phyloP scores from a whole-genome alignment of 2,113 vertebrate genomes.

The Pungitius pungitius region DNA sequence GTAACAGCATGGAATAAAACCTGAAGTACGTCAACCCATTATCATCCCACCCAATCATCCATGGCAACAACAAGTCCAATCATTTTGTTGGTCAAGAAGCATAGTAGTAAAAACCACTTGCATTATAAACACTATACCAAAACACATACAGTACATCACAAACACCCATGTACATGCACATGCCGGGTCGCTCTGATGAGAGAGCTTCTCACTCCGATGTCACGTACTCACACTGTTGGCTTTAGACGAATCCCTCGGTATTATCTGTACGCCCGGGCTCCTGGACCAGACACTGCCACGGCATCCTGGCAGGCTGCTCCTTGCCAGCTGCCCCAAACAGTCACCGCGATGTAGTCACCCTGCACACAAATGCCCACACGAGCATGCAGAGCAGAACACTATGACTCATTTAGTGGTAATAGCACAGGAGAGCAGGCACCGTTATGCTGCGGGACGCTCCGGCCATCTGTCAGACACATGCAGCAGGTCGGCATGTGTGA shows the following conservation, averaged over 20 bases:
- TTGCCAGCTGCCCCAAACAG: conserved; percentile 56
- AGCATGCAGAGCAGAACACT: conserved; percentile 13
- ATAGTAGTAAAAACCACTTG: conserved; percentile 36
- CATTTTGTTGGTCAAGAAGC: conserved; percentile 2
- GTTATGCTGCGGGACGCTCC: conserved; percentile 24
- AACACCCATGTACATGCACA: conserved; percentile 35
- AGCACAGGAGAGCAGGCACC: conserved; percentile 32
- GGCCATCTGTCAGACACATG: conserved; percentile 54
- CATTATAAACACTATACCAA: conserved; percentile 36
- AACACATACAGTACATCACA: conserved; percentile 42
- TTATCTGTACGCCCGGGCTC: conserved; percentile 34
- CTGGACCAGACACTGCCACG: conserved; percentile 36
- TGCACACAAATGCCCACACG: conserved; percentile 10
- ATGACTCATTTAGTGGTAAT: conserved; percentile 48
- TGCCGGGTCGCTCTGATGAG: conserved; percentile 33
- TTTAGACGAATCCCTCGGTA: conserved; percentile 57
- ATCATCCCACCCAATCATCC: background rate
- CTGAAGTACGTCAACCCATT: background rate
- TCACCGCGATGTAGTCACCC: conserved; percentile 29
- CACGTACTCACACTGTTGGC: conserved; percentile 4
- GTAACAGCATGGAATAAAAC: background rate
- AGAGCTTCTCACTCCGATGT: conserved; percentile 31
- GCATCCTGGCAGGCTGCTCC: conserved; percentile 16
- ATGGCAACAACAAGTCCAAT: conserved; percentile 6
- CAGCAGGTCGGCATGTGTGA: conserved; percentile 15